Base-by-base conservation (phyloP, 2,888 invertebrate species). In the Diachrysia chrysitis region DNA sequence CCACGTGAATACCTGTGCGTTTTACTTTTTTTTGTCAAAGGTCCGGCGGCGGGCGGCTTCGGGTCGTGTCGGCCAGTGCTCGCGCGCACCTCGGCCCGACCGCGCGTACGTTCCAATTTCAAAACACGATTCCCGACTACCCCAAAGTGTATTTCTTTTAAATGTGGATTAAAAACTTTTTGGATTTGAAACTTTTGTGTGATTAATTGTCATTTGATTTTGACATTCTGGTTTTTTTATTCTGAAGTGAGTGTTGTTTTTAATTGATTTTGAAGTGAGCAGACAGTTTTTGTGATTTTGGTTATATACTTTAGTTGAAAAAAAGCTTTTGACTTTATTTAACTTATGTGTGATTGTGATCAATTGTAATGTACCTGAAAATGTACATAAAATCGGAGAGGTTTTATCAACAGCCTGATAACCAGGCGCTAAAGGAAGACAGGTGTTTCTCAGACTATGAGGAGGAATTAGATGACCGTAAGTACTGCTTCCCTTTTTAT, bases 341-440 rank as follows among this genome's bases (percentile, higher is more conserved):
- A 21, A 48, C 48, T 14, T 76, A 67, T 74, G 67, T 68, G 75
- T 71, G 53, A 71, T 71, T 46, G 78, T 80, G 67, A 67, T 62
- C 66, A 62, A 58, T 69, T 85, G 92, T 87, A 84, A 93, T 95
- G 94, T 94, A 92, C 90, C 83, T 94, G 29, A 93, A 94, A 88
- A 94, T 94, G 94, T 94, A 93, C 79, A 94, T 94, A 65, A 94
- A 94, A 86, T 91, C 94, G 70, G 94, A 95, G 79, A 87, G 93
- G 83, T 95, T 95, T 68, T 94, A 93, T 75, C 93, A 92, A 81
- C 90, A 92, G 76, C 92, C 92, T 42, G 91, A 93, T 64, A 90
- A 88, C 64, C 92, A 91, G 83, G 73, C 84, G n/a, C 83, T 92
- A 70, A 92, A 92, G 73, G 93, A 92, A 59, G 93, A 92, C 60